Evolutionary conservation across 2,113 vertebrate species (phyloP).

Genomic region (Misgurnus anguillicaudatus): DNA sequence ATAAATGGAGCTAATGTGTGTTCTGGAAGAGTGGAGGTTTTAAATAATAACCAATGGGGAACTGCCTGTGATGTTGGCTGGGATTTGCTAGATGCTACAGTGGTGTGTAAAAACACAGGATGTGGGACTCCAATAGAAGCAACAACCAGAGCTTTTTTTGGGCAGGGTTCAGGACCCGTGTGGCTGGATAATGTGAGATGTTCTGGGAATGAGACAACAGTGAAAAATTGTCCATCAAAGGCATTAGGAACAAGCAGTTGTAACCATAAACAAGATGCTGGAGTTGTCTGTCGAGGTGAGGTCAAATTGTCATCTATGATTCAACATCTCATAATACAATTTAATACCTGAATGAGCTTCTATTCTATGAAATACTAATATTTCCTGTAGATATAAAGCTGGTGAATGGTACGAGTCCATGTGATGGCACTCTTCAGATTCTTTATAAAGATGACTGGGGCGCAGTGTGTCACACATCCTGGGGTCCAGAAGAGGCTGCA

Average conservation of each 20-base stretch:
- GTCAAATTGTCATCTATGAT: too few relatives aligned
- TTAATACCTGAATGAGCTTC: background rate
- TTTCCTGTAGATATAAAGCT: background rate
- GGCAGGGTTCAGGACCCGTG: conserved; percentile 9
- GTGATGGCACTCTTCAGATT: background rate
- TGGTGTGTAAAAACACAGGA: conserved; percentile 13
- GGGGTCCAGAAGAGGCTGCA: background rate
- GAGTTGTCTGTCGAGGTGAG: conserved; percentile 12
- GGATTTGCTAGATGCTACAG: conserved; percentile 8
- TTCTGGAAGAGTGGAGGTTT: too few relatives aligned
- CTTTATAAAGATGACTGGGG: background rate
- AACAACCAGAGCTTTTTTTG: background rate
- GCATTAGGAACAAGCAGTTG: background rate
- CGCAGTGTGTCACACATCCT: background rate
- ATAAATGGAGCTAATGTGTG: too few relatives aligned
- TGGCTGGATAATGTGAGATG: background rate
- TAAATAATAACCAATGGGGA: too few relatives aligned
- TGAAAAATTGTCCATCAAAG: background rate
- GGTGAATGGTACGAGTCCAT: background rate
- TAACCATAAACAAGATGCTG: background rate
- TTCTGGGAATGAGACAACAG: background rate
- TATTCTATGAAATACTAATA: background rate
- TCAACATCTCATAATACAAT: background rate
- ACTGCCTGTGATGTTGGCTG: conserved; percentile 2
- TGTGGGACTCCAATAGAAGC: conserved; percentile 12